Base-by-base conservation (phyloP, 2,113 vertebrate species). In the Mustelus asterias region DNA sequence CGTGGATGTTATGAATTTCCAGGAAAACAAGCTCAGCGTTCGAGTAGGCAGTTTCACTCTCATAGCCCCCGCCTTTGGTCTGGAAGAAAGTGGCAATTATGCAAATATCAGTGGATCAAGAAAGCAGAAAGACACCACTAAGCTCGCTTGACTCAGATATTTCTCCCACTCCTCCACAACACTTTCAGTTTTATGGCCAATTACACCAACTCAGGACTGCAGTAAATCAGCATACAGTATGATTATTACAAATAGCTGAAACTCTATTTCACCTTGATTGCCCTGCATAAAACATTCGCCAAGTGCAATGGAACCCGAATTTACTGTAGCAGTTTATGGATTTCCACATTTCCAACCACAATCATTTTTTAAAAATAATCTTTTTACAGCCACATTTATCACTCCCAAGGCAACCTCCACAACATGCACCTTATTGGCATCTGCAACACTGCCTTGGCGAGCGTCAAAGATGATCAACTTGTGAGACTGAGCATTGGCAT, bases 1-100 rank as follows among this genome's bases (percentile, higher is more conserved):
- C 99, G 0, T 99, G 99, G n/a, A 99, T 99, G 96, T 99, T 99
- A 37, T 99, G 99, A 48, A 99, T 99, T 92, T 99, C 99, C 97
- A 99, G 96, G 96, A 99, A 99, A 90, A 98, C 97, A 16, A 99
- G 97, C 95, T 99, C 99, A 3, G 98, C 98, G 0, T 99, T 99
- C 29, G 98, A 97, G 96, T 99, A 99, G 97, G 98, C 98, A 95
- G 97, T 98, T 97, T 99, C 98, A 70, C 97, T 99, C 97, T 99
- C 99, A 58, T 98, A 99, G 0, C 99, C 99, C 63, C 99, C 99
- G 41, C 99, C 99, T 97, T 99, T 99, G 1, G 98, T 97, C 99
- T 99, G 96, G 96, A 96, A 96, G 96, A 96, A 95, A n/a, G 76
- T 96, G 96, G 96, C 96, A 69, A 67, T 18, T 26, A 29, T 2